A percentile compares a stretch with the other conserved stretches of the same genome.
These are phyloP conservation scores for Drosophila aldrichi DNA, from an alignment of 2,888 invertebrate genomes.

Conservation along the genomic window DNA sequence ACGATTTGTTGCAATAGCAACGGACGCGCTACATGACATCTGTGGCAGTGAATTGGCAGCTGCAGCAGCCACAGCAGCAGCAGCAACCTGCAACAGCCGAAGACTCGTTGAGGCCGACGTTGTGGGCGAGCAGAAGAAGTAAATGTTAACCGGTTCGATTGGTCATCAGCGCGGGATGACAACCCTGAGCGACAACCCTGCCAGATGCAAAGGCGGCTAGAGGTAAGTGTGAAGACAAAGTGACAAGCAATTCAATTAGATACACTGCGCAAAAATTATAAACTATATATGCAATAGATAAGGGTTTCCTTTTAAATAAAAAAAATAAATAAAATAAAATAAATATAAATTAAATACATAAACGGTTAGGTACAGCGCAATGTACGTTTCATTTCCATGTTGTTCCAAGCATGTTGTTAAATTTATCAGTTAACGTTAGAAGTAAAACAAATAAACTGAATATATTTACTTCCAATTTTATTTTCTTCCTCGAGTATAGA, in stretches of 20 bases:
- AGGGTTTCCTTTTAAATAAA: no score
- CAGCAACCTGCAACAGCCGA: slow-evolving; percentile 49
- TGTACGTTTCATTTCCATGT: no score
- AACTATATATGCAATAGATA: no score
- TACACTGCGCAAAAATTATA: background rate
- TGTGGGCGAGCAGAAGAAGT: slow-evolving; percentile 45
- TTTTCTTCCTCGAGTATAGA: no score
- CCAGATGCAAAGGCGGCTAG: background rate
- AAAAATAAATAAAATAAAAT: no score
- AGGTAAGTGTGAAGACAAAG: background rate
- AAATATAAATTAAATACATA: no score
- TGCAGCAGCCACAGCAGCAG: slow-evolving; percentile 38
- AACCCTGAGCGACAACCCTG: slow-evolving; percentile 39
- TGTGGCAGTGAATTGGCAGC: slow-evolving; percentile 79
- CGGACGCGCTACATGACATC: slow-evolving; percentile 81
- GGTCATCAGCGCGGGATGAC: slow-evolving; percentile 35
- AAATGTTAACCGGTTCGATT: slow-evolving; percentile 48
- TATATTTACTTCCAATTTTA: no score
- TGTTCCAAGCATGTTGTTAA: no score
- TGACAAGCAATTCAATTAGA: slow-evolving; percentile 8
- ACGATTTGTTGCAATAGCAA: slow-evolving; percentile 72
- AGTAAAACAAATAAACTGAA: no score
- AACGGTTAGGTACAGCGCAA: no score
- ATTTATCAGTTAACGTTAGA: no score
- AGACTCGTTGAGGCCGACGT: slow-evolving; percentile 28